Base-by-base conservation (phyloP, 2,113 vertebrate genomes). In the Tachysurus vachellii region DNA sequence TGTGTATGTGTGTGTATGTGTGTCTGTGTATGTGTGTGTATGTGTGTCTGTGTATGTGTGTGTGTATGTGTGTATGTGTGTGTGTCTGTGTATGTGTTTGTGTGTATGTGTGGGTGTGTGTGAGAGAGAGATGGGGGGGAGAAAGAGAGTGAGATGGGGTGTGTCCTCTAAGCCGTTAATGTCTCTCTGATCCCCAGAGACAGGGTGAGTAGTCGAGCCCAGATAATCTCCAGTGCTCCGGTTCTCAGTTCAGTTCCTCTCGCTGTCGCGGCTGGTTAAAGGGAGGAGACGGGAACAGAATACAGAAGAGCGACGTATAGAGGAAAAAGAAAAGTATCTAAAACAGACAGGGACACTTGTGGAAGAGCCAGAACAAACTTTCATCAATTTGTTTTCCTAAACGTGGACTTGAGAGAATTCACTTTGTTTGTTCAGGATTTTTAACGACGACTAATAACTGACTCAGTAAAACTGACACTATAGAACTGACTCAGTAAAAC, bases 171-270 rank as follows among this genome's bases (percentile, higher is more conserved):
- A 89, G 88, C 76, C 70, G 19, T 36, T 86, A 79, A 53, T 14
- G 57, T 50, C 56, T 85, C 84, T 19, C 7, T 79, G 31, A 86
- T 68, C 61, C 28, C 77, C 64, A 79, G 83, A 85, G 83, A 88
- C 86, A 86, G 80, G 28, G 62, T 54, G 61, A 64, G 71, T 56
- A 86, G 76, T 70, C 11, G 31, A 89, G 84, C 80, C 56, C 86
- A 88, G 89, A 31, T 89, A 83, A 89, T 89, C 89, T 80, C 79
- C 50, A 2, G 36, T 61, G 54, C 83, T 80, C 77, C 76, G 80
- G 86, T 86, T 81, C 73, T 77, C 23, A 11, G 44, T 21, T 83
- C 82, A 21, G 59, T 62, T 88, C 86, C 80, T 53, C 68, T 62
- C 11, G 31, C 61, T 83, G 73, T 66, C 61, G 54, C 21, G 31